Conservation (phyloP, 2,113 vertebrate genomes). For the Capricornis sumatraensis region DNA sequence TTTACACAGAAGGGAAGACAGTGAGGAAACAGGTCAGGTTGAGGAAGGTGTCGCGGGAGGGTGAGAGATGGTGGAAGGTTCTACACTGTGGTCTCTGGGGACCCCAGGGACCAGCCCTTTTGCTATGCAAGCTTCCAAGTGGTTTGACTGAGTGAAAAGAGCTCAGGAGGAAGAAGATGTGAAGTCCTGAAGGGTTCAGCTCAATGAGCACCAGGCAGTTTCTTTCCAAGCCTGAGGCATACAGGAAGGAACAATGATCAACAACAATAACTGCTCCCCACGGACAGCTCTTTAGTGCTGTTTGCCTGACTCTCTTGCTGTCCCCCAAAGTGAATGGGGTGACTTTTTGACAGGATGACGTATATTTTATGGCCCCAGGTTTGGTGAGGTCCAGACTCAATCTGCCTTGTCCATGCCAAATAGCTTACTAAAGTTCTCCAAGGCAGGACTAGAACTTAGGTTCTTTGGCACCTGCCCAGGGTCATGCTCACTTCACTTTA, state of each 20-base stretch:
- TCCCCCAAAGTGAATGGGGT: no score
- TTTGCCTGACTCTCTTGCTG: background rate
- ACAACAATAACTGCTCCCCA: background rate
- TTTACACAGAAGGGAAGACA: background rate
- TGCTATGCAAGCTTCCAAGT: background rate
- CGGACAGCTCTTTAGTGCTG: accelerated
- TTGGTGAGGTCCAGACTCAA: background rate
- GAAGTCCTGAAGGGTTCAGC: no score
- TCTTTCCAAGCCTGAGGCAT: background rate
- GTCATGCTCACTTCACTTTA: accelerated
- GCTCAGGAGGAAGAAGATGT: background rate
- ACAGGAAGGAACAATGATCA: no score
- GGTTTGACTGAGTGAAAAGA: background rate
- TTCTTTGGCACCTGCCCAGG: background rate
- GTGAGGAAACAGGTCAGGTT: background rate
- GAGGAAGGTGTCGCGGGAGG: background rate
- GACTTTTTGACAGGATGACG: background rate
- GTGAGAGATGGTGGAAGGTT: background rate
- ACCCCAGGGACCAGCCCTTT: accelerated
- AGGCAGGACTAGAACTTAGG: background rate
- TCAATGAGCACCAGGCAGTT: background rate
- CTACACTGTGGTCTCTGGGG: background rate
- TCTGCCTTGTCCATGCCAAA: background rate
- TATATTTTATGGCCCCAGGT: background rate
- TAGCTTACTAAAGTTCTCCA: accelerated